Conservation (phyloP, 2,797 vertebrate genomes). For the Cryptoprocta ferox region DNA sequence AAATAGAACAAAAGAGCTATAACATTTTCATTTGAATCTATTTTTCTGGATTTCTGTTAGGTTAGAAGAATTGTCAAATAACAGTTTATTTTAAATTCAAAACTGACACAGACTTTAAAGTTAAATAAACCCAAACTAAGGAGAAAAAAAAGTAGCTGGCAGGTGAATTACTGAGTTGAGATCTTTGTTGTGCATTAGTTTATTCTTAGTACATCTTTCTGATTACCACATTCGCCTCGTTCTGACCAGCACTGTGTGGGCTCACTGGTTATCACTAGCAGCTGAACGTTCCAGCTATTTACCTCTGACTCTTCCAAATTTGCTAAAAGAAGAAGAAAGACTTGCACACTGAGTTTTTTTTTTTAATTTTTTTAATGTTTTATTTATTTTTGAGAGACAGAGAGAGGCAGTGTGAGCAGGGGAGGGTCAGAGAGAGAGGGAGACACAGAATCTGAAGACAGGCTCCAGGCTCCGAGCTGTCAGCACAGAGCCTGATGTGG, state of each 20-base stretch:
- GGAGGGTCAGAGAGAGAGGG: too few relatives aligned
- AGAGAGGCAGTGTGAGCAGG: too few relatives aligned
- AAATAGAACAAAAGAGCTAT: constrained; percentile 52
- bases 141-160: not conserved
- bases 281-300: not conserved
- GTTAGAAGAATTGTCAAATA: constrained; percentile 51
- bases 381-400: too few relatives aligned
- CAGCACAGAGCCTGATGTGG: too few relatives aligned
- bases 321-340: constrained; percentile 16
- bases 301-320: not conserved
- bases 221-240: not conserved
- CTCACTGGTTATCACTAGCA: not conserved
- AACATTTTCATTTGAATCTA: constrained; percentile 29
- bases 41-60: constrained; percentile 37
- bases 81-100: constrained; percentile 63
- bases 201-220: not conserved
- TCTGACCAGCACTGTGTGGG: not conserved
- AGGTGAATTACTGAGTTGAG: not conserved
- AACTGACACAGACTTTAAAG: constrained; percentile 54
- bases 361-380: too few relatives aligned
- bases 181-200: not conserved
- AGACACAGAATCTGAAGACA: too few relatives aligned
- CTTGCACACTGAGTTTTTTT: not conserved
- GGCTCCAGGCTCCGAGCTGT: too few relatives aligned
- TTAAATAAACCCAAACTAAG: constrained; percentile 54